Conservation (phyloP, 2,888 invertebrate species). For the Cerastis rubricosa region DNA sequence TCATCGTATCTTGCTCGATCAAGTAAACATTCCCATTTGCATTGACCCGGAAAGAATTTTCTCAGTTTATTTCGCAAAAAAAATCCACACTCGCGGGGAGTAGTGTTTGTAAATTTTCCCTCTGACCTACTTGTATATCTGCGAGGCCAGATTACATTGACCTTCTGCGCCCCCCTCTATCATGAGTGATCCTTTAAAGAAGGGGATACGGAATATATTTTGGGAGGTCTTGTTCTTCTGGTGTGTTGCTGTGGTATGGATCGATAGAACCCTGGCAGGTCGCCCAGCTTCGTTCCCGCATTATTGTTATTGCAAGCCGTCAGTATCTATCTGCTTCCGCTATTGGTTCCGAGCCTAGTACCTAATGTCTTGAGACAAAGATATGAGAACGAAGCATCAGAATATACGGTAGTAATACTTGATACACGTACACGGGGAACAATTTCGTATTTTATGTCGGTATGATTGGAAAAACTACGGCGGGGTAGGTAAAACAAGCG, state of each 20-base stretch:
- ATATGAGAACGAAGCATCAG: slow-evolving; percentile 73
- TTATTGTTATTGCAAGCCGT: slow-evolving; percentile 90
- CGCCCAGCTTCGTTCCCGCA: slow-evolving; percentile 89
- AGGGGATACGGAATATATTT: slow-evolving; percentile 80
- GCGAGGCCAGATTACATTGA: slow-evolving; percentile 79
- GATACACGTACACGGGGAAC: slow-evolving; percentile 66
- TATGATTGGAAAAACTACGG: slow-evolving; percentile 67
- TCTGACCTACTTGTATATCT: slow-evolving; percentile 90
- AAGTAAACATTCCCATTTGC: slow-evolving; percentile 85
- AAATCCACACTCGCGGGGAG: slow-evolving; percentile 82
- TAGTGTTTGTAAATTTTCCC: slow-evolving; percentile 90
- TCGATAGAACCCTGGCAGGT: slow-evolving; percentile 90
- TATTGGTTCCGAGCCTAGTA: slow-evolving; percentile 87
- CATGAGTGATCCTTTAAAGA: slow-evolving; percentile 71
- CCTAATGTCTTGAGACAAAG: slow-evolving; percentile 81
- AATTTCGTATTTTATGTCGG: slow-evolving; percentile 64
- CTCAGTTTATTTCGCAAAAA: slow-evolving; percentile 85
- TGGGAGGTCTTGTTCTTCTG: slow-evolving; percentile 81
- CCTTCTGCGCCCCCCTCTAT: slow-evolving; percentile 75
- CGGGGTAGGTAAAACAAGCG: slow-evolving; percentile 42
- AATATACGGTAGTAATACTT: slow-evolving; percentile 68
- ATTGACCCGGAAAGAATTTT: slow-evolving; percentile 86
- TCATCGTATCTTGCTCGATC: slow-evolving; percentile 73
- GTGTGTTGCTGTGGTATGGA: slow-evolving; percentile 81
- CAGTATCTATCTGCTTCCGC: slow-evolving; percentile 87